Evolutionary conservation across 2,113 vertebrate species (phyloP).

Genomic region (Mohoua ochrocephala): DNA sequence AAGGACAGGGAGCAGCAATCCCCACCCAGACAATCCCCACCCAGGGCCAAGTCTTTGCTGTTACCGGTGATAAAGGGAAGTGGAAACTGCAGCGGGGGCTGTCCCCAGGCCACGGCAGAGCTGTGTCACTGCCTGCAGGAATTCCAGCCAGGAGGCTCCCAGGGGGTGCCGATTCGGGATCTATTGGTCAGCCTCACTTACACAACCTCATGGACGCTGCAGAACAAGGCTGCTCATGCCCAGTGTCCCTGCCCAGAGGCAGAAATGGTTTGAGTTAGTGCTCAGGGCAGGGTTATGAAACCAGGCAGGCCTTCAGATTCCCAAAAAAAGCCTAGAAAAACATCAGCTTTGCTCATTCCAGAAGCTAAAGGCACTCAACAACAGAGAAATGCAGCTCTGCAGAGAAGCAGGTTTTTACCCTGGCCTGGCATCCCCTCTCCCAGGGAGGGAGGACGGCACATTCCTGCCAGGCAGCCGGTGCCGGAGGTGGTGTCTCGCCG

Average conservation of each 20-base stretch:
- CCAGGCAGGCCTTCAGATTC: neutral
- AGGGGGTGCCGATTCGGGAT: accelerated
- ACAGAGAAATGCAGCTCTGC: neutral
- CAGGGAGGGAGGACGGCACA: neutral
- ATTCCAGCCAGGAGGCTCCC: neutral
- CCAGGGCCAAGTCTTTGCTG: neutral
- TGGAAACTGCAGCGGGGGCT: neutral
- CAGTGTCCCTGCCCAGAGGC: neutral
- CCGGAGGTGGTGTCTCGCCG: accelerated
- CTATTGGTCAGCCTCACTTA: neutral
- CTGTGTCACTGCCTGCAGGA: neutral
- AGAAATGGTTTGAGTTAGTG: neutral
- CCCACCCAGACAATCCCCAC: neutral
- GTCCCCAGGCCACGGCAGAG: neutral
- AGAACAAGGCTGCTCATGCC: neutral
- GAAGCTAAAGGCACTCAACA: neutral
- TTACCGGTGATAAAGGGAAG: neutral
- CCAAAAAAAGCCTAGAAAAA: neutral
- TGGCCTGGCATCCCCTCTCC: neutral
- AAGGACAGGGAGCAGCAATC: neutral
- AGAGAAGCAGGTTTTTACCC: neutral
- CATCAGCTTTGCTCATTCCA: neutral
- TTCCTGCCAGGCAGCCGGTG: neutral
- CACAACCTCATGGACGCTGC: neutral
- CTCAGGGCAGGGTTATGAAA: neutral